Conservation (phyloP, 2,888 invertebrate species). For the Monoplex corrugatus region DNA sequence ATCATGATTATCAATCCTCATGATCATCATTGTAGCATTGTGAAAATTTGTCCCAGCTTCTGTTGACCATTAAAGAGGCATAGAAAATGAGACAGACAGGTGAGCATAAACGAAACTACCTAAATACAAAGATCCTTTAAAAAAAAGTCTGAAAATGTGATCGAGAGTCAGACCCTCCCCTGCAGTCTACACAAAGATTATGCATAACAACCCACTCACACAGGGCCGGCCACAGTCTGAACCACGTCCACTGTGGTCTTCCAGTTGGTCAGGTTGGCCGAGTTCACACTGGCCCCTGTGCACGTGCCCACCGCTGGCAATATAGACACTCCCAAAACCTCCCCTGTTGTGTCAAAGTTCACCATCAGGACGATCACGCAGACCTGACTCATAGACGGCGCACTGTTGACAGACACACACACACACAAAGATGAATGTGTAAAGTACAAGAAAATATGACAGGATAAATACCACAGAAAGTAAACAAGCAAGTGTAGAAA, state of each 20-base stretch:
- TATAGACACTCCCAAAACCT: conserved; percentile 85
- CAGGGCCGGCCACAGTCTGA: conserved; percentile 91
- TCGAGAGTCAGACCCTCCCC: too few relatives aligned
- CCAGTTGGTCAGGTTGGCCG: conserved; percentile 82
- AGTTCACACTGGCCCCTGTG: conserved; percentile 65
- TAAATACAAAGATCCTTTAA: too few relatives aligned
- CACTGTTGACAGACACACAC: conserved; percentile 84
- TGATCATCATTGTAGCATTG: too few relatives aligned
- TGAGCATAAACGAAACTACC: too few relatives aligned
- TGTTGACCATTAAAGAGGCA: neutral
- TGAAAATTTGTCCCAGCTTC: too few relatives aligned
- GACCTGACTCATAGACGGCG: conserved; percentile 88
- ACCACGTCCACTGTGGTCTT: conserved; percentile 90
- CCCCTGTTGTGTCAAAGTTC: conserved; percentile 90
- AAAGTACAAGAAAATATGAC: too few relatives aligned
- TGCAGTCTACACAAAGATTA: neutral
- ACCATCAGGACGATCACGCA: conserved; percentile 90
- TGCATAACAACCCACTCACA: conserved; percentile 83
- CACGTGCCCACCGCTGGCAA: conserved; percentile 82
- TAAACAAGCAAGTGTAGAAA: neutral
- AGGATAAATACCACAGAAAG: too few relatives aligned
- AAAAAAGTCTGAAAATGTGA: too few relatives aligned
- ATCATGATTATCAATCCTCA: too few relatives aligned
- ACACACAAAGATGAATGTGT: too few relatives aligned
- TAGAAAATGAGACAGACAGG: conserved; percentile 82